phyloP scores from a whole-genome alignment of 1,140 invertebrate genomes.

The Paramacrobiotus metropolitanus region DNA sequence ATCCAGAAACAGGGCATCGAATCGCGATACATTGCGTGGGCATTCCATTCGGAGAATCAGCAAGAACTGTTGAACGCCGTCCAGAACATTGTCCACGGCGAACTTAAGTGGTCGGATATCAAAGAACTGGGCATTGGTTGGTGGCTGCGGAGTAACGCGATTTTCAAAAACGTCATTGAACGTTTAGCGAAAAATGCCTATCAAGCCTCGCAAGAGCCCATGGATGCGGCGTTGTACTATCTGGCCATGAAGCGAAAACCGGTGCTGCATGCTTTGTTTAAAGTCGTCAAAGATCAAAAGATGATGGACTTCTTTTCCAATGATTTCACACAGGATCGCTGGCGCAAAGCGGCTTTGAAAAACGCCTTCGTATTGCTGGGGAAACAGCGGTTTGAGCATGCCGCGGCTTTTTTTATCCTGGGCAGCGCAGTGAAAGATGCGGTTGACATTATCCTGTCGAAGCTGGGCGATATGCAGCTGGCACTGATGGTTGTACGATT shows the following conservation, averaged over 20 bases:
- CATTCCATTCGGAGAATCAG: slow-evolving; percentile 92
- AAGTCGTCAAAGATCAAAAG: slow-evolving; percentile 48
- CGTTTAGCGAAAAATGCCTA: slow-evolving; percentile 75
- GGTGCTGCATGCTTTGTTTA: slow-evolving; percentile 27
- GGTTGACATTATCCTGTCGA: slow-evolving; percentile 63
- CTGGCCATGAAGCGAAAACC: slow-evolving; percentile 96
- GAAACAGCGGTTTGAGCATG: slow-evolving; percentile 66
- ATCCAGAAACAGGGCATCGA: slow-evolving; percentile 71
- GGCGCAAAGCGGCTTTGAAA: slow-evolving; percentile 86
- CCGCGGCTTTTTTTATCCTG: slow-evolving; percentile 59
- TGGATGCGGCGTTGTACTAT: slow-evolving; percentile 92
- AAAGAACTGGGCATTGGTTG: slow-evolving; percentile 80
- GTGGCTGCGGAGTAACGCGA: slow-evolving; percentile 72
- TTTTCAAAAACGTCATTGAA: slow-evolving; percentile 64
- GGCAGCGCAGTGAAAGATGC: slow-evolving; percentile 81
- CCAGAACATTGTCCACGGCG: slow-evolving; percentile 39
- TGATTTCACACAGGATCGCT: slow-evolving; percentile 72
- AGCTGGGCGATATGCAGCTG: slow-evolving; percentile 81
- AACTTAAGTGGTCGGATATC: slow-evolving; percentile 62
- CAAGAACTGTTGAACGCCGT: slow-evolving; percentile 76
- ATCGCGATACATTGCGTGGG: slow-evolving; percentile 87
- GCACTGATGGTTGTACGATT: slow-evolving; percentile 77
- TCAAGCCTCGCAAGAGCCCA: slow-evolving; percentile 55
- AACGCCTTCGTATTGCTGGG: slow-evolving; percentile 88
- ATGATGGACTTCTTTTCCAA: slow-evolving; percentile 89